Evolutionary conservation across 2,113 vertebrate genomes (phyloP), one percentile per base, ranked within the genome.

Genomic region (Grantiella picta): DNA sequence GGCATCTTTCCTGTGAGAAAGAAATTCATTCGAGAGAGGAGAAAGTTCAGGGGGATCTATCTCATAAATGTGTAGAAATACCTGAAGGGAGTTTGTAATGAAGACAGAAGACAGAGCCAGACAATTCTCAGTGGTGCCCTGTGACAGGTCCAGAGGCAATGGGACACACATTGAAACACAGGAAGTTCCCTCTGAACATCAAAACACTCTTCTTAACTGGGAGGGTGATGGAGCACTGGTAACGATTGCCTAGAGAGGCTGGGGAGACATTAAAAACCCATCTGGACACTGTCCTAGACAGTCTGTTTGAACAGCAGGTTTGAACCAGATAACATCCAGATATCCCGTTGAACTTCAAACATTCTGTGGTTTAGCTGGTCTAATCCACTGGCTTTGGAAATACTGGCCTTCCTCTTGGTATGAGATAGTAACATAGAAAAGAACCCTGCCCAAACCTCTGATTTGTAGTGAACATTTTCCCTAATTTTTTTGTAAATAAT

Each of bases 241-340:
- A 83, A 9, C 57, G 16, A 22, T 47, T 85, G 20, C 18, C n/a
- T 24, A 68, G 28, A 8, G 15, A 52, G 12, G 12, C 19, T 65
- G 33, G 36, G 19, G 11, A 68, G 11, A 9, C 61, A 52, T 4
- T 61, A 9, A 56, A 66, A 63, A 82, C 36, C 6, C 42, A 17
- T 36, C 11, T 31, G 14, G 8, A 52, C 12, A 35, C 8, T 40
- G 18, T 29, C n/a, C 16, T 53, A n/a, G 22, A 27, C 7, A 42
- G 5, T 23, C 14, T 59, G 1, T 27, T 44, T 59, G 13, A 70
- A 49, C 3, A 18, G 20, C 2, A 1, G 2, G 5, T 8, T 59
- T 60, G 21, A 25, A 63, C 3, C 13, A 59, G 22, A 27, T 29
- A 23, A 70, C 13, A 12, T 38, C 35, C 35, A 50, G 23, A 56